These are phyloP conservation scores for Pseudanteris insignis DNA, from an alignment of 2,888 invertebrate genomes.

Conservation along the genomic window DNA sequence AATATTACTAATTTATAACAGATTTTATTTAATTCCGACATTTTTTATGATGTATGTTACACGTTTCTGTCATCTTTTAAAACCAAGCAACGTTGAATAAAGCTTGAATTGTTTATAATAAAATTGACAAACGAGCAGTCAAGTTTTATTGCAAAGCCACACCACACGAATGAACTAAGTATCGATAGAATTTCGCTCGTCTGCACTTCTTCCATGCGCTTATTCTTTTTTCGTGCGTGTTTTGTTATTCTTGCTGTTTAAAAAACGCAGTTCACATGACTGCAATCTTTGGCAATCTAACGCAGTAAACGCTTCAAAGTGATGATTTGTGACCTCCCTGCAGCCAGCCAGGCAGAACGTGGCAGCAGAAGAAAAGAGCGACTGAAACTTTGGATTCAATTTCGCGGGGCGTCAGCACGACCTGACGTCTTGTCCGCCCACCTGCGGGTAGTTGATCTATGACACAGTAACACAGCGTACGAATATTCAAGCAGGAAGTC, in stretches of 20 bases:
- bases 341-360: conserved; percentile 48
- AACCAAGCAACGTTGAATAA: conserved; percentile 11
- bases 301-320: conserved; percentile 61
- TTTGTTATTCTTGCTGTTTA: no score
- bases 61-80: conserved; percentile 1
- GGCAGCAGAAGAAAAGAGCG: conserved; percentile 47
- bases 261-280: conserved; percentile 44
- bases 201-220: conserved; percentile 25
- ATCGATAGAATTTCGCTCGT: no score
- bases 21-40: background rate
- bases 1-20: conserved; percentile 1
- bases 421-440: conserved; percentile 65
- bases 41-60: conserved; percentile 1
- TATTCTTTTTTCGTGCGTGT: background rate
- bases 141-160: conserved; percentile 19
- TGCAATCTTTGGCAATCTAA: conserved; percentile 64
- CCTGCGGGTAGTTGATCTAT: conserved; percentile 50
- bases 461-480: conserved; percentile 44
- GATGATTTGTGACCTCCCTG: conserved; percentile 65
- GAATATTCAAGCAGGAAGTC: conserved; percentile 45
- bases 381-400: conserved; percentile 65
- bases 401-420: conserved; percentile 63
- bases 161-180: conserved; percentile 14
- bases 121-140: conserved; percentile 14
- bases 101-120: conserved; percentile 25